phyloP scores from a whole-genome alignment of 2,888 invertebrate species.

The Hydroisotoma schaefferi region DNA sequence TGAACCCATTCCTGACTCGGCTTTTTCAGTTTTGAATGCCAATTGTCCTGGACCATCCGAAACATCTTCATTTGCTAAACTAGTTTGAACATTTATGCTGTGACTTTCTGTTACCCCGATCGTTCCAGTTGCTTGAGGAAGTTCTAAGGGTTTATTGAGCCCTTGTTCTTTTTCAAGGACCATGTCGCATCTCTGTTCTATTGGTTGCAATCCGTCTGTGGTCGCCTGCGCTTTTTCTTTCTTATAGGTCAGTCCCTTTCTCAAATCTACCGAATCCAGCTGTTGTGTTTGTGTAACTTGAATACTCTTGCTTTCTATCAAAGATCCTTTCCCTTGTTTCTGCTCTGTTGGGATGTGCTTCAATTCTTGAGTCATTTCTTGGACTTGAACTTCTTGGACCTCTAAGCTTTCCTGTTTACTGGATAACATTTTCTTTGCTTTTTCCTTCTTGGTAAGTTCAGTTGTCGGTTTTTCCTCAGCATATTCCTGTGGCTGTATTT shows the following conservation, averaged over 20 bases:
- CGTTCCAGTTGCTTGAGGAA: not conserved
- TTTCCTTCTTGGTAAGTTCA: not conserved
- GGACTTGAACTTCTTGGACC: slow-evolving; percentile 3
- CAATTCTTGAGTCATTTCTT: slow-evolving; percentile 3
- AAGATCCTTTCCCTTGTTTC: not conserved
- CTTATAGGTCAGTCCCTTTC: not conserved
- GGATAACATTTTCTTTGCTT: not conserved
- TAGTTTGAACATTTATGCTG: not conserved
- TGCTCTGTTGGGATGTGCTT: not conserved
- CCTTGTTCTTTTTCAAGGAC: slow-evolving; percentile 2
- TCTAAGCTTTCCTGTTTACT: slow-evolving; percentile 3
- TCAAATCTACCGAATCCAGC: not conserved
- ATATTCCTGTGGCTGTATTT: slow-evolving; percentile 5
- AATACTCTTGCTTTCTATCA: slow-evolving; percentile 1
- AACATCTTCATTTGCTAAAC: not conserved
- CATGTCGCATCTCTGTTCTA: not conserved
- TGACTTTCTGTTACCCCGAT: not conserved
- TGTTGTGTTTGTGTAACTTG: not conserved
- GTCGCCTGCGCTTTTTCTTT: not conserved
- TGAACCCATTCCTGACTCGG: not conserved
- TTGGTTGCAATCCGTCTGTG: not conserved
- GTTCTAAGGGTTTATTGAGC: not conserved
- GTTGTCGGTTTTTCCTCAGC: not conserved
- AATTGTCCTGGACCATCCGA: not conserved
- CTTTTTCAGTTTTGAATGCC: not conserved